These are phyloP conservation scores for Eutolmus rufibarbis DNA, from an alignment of 2,888 invertebrate genomes.

Conservation along the genomic window DNA sequence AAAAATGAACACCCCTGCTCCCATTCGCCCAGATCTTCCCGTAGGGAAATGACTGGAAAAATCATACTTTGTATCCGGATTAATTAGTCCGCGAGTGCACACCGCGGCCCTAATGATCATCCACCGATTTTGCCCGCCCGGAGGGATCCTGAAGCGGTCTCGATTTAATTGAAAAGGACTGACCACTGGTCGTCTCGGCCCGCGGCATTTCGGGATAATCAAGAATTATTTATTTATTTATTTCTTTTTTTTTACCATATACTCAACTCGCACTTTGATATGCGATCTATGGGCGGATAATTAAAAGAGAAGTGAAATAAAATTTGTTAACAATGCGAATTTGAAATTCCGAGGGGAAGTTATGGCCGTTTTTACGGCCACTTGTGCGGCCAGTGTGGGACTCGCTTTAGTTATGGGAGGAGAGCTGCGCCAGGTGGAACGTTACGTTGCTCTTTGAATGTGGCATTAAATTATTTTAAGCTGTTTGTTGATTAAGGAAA, in stretches of 20 bases:
- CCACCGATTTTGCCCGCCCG: background rate
- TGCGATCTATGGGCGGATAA: constrained; percentile 16
- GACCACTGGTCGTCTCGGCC: background rate
- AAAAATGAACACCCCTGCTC: constrained; percentile 7
- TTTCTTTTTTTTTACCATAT: background rate
- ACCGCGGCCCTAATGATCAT: background rate
- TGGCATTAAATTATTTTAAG: background rate
- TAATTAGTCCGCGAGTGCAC: constrained; percentile 19
- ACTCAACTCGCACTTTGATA: background rate
- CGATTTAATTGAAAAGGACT: background rate
- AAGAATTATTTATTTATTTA: background rate
- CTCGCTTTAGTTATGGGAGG: background rate
- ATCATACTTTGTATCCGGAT: constrained; percentile 42
- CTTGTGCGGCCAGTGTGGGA: background rate
- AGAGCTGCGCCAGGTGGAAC: background rate
- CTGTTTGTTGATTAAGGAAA: background rate
- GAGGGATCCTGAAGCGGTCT: background rate
- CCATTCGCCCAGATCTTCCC: background rate
- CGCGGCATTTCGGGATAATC: background rate
- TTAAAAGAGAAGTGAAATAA: background rate
- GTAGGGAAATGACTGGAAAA: constrained; percentile 42
- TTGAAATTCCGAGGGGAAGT: constrained; percentile 4
- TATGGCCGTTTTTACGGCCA: background rate
- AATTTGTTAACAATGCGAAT: constrained; percentile 20
- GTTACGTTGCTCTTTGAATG: background rate